Evolutionary conservation across 1,140 invertebrate genomes (phyloP), one percentile per base, ranked within the genome.

Genomic region (Macrotrachela quadricornifera): DNA sequence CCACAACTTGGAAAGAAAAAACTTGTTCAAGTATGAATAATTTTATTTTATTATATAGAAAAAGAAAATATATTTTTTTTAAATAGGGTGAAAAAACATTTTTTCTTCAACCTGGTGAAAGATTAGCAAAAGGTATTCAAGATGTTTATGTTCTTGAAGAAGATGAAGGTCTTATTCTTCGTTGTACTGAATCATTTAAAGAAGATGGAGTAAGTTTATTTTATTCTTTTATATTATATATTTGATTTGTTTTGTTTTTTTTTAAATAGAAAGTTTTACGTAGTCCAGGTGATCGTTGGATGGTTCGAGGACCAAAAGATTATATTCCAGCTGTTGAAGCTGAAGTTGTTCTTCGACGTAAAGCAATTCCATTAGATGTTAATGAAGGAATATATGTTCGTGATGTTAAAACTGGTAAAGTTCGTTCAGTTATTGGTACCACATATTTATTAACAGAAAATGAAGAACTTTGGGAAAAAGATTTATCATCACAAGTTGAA

Each of bases 321-420:
- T 74, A 73, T 59, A 70, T 74, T n/a, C 73, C 73, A 18, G 64
- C 70, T n/a, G 69, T 70, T 15, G 68, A 74, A 59, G 71, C 74
- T 9, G 72, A 74, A 56, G 70, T 74, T 21, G 59, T 73, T 2
- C 62, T 62, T 48, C 65, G 70, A 55, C 57, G 69, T 52, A 58
- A 63, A 45, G 67, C 73, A 17, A 74, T 74, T 43, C 70, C 73
- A 45, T 58, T 74, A 46, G 72, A 74, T 62, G 71, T 72, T 50
- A 74, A 73, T 60, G 73, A 74, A 61, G 73, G 73, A 36, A 73
- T 74, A 51, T 74, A 74, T 60, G 70, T 74, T 50, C 52, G 73
- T 42, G 69, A 74, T 58, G 64, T 71, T 30, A 74, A 74, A 55
- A 65, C 62, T 59, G 73, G 73, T 51, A 65, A 69, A 58, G 69